Evolutionary conservation across 1,140 invertebrate species (phyloP).

Genomic region (Drosophila seguyi): DNA sequence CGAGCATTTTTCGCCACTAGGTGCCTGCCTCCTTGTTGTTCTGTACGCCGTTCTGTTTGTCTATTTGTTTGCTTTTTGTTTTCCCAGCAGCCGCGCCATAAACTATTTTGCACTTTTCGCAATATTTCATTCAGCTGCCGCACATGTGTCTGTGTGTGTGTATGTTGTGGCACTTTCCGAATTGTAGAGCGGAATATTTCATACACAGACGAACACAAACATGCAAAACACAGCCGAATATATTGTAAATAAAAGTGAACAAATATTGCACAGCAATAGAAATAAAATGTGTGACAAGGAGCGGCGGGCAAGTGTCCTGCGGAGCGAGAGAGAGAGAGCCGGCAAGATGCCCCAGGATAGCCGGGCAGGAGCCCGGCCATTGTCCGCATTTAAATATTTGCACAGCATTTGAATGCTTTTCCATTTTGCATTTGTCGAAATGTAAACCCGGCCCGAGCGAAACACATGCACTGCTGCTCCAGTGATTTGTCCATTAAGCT

Average conservation of each 20-base stretch:
- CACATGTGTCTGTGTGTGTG: slow-evolving; percentile 21
- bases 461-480: slow-evolving; percentile 43
- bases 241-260: slow-evolving; percentile 75
- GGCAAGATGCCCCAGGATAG: slow-evolving; percentile 28
- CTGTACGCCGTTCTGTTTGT: slow-evolving; percentile 15
- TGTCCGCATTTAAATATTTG: slow-evolving; percentile 79
- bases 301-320: not conserved
- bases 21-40: slow-evolving; percentile 23
- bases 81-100: slow-evolving; percentile 61
- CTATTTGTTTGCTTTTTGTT: slow-evolving; percentile 45
- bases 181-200: slow-evolving; percentile 67
- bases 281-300: slow-evolving; percentile 31
- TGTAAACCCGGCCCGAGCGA: slow-evolving; percentile 43
- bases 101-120: slow-evolving; percentile 81
- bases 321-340: slow-evolving; percentile 3
- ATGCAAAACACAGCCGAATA: slow-evolving; percentile 61
- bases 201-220: slow-evolving; percentile 44
- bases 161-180: slow-evolving; percentile 67
- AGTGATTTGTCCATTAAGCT: slow-evolving; percentile 68
- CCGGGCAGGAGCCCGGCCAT: slow-evolving; percentile 49
- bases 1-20: slow-evolving; percentile 46
- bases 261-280: slow-evolving; percentile 64
- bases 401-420: slow-evolving; percentile 77
- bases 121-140: slow-evolving; percentile 66
- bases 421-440: slow-evolving; percentile 70